phyloP scores from a whole-genome alignment of 2,888 invertebrate genomes.

The Apodemia duryi region DNA sequence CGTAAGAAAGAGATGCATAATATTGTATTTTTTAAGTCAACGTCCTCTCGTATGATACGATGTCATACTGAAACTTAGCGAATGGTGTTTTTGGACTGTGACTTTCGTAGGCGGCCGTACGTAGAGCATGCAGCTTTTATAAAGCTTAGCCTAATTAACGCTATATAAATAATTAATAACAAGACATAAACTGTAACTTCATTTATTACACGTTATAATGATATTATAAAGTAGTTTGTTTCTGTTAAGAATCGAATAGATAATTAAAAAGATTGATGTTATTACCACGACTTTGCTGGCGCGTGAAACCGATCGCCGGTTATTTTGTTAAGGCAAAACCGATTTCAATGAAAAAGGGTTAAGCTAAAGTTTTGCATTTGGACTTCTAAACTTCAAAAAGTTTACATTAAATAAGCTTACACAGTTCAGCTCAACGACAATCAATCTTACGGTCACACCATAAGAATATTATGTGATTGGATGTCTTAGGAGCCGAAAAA shows the following conservation, averaged over 20 bases:
- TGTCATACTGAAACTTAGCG: conserved; percentile 60
- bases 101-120: conserved; percentile 38
- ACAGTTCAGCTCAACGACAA: too few species aligned
- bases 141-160: conserved; percentile 1
- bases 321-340: too few species aligned
- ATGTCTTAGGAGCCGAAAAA: too few species aligned
- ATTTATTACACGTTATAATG: neutral
- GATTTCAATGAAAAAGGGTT: too few species aligned
- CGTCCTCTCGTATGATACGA: conserved; percentile 52
- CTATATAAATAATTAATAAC: conserved; percentile 1
- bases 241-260: neutral
- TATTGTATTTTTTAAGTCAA: conserved; percentile 68
- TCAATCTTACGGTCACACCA: too few species aligned
- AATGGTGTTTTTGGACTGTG: conserved; percentile 50
- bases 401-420: too few species aligned
- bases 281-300: too few species aligned
- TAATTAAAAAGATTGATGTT: too few species aligned
- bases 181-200: neutral
- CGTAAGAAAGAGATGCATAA: conserved; percentile 52
- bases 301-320: too few species aligned
- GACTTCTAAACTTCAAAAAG: too few species aligned
- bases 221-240: neutral
- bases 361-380: too few species aligned
- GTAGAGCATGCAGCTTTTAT: conserved; percentile 18
- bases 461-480: too few species aligned